Evolutionary conservation across 2,888 invertebrate species (phyloP), one percentile per base, ranked within the genome.

Genomic region (Stenchaetothrips biformis): DNA sequence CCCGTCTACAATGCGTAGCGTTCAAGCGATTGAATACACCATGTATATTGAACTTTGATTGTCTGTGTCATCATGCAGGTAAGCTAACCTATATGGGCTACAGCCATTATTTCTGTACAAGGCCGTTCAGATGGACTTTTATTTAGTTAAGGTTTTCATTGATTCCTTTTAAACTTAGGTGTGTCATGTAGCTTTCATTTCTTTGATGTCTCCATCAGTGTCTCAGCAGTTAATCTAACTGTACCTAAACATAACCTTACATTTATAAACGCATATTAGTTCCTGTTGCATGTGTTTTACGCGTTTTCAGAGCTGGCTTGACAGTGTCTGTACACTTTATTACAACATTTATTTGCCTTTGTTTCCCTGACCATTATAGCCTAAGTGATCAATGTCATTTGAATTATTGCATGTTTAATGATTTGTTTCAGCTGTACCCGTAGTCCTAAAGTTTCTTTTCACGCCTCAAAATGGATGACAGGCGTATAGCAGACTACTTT

Each of bases 401-500:
- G 4, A 37, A 2, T 37, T 37, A 37, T 37, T 37, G 1, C 37
- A 37, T 37, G 37, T 37, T 37, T 2, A 37, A 37, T 37, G 37
- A 37, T 37, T 37, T 37, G 37, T 37, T 37, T 37, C 37, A 37
- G 37, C 37, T 37, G 37, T 37, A 4, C 37, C 37, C 37, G 37
- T 37, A 37, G 37, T 4, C 37, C 37, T 37, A 4, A 37, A 37
- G 78, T 77, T 77, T 77, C 27, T 7, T 77, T 77, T 77, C n/a
- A 82, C 78, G 6, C 16, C 11, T 59, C 59, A 59, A 83, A 83
- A 95, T 95, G 95, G 95, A 95, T 86, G 95, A 95, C 85, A 90
- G 93, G 85, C 90, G 94, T 87, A 95, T 98, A 82, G 98, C 96
- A 47, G 99, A 99, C 89, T 99, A 99, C 88, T 99, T 99, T 89